Base-by-base conservation (phyloP, 2,797 vertebrate species). In the Epinephelus awoara region DNA sequence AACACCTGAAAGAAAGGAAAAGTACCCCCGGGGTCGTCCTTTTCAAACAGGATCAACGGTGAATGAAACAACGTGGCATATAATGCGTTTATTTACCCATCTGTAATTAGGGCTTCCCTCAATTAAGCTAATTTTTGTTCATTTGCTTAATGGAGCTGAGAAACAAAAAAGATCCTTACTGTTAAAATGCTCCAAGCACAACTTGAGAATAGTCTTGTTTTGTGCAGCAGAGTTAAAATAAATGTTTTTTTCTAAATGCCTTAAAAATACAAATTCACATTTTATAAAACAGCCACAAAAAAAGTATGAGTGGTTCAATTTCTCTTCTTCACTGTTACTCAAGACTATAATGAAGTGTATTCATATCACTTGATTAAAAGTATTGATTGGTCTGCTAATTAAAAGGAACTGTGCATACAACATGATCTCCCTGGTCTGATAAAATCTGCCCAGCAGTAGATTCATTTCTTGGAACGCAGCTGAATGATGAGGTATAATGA, bases 1-100 rank as follows among this genome's bases (percentile, higher is more conserved):
- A 46, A 89, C 89, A 91, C 85, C 88, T 90, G 84, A 89, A 88
- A 87, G 74, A 84, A 77, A 82, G 40, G 34, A 78, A 61, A 73
- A 67, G 67, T 51, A 38, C 23, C 62, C 61, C 46, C 52, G 1
- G 69, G 50, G 67, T 63, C 44, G 82, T 83, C 40, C 67, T 66
- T 75, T 84, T 82, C 66, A 70, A 82, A 67, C 66, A 52, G 72
- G 77, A 75, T 42, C 61, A 77, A 79, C 70, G 49, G 51, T 54
- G 67, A 79, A 50, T 40, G 13, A 79, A 80, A 68, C 72, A 63
- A 71, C 23, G 2, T 13, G 44, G 55, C 18, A 27, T 54, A 74
- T 50, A 82, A 82, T 29, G n/a, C 11, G n/a, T 59, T 76, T 65
- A 87, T 75, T 83, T 83, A 84, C 55, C 76, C 77, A 83, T 84